Conservation (phyloP, 2,888 invertebrate genomes). For the Taenaris catops region DNA sequence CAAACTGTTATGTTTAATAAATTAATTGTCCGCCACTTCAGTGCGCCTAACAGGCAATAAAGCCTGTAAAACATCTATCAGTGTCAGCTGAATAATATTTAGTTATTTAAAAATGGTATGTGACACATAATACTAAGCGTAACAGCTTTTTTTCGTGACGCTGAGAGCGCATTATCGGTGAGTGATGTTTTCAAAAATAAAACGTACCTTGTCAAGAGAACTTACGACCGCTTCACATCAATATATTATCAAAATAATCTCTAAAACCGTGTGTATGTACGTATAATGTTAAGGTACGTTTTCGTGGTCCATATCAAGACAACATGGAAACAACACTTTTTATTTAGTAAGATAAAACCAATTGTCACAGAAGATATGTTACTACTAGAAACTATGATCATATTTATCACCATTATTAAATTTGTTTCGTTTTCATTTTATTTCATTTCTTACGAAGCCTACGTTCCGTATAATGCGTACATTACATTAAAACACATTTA, state of each 20-base stretch:
- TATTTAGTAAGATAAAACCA: no score
- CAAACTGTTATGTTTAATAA: constrained; percentile 27
- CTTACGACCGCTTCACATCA: constrained; percentile 62
- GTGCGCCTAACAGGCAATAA: constrained; percentile 40
- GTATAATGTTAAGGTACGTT: constrained; percentile 28
- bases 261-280: constrained; percentile 37
- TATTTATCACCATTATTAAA: no score
- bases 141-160: constrained; percentile 57
- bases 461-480: no score
- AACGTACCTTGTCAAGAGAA: constrained; percentile 56
- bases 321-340: no score
- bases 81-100: constrained; percentile 51
- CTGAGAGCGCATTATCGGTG: constrained; percentile 61
- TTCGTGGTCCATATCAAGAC: not conserved
- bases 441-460: no score
- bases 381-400: no score
- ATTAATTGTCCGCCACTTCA: constrained; percentile 31
- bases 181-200: constrained; percentile 77
- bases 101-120: constrained; percentile 52
- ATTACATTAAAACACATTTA: no score
- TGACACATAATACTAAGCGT: constrained; percentile 54
- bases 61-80: constrained; percentile 43
- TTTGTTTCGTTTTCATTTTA: no score
- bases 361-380: no score
- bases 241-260: constrained; percentile 69